Percentiles rank a stretch among this genome's conserved stretches.
Evolutionary conservation across 2,888 invertebrate genomes (phyloP).

Genomic region (Carterocephalus palaemon): DNA sequence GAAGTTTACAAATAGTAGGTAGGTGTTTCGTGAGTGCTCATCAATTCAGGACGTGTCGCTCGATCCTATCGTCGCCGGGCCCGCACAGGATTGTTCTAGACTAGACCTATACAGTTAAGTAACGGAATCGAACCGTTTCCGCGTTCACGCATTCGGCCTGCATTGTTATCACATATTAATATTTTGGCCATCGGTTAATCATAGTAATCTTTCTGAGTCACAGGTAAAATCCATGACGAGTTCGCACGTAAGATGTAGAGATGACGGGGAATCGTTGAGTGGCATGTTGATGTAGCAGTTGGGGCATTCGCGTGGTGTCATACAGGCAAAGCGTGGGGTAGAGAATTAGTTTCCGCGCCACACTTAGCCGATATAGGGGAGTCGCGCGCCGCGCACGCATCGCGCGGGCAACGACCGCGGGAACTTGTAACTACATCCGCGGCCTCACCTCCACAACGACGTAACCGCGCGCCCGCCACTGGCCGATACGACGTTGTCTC

Average conservation of each 20-base stretch:
- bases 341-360: conserved; percentile 48
- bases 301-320: conserved; percentile 18
- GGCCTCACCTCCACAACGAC: conserved; percentile 47
- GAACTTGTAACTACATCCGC: conserved; percentile 77
- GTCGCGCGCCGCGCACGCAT: conserved; percentile 62
- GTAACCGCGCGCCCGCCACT: conserved; percentile 42
- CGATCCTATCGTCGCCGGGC: conserved; percentile 52
- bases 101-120: conserved; percentile 70
- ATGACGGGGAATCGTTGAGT: conserved; percentile 6
- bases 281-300: conserved; percentile 13
- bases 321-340: conserved; percentile 12
- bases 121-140: conserved; percentile 71
- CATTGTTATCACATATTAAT: conserved; percentile 48
- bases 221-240: too few species aligned
- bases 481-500: conserved; percentile 44
- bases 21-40: conserved; percentile 38
- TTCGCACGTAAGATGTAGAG: too few species aligned
- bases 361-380: conserved; percentile 69
- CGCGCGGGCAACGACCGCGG: conserved; percentile 73
- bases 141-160: conserved; percentile 60
- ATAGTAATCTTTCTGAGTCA: background rate
- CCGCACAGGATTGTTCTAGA: conserved; percentile 72
- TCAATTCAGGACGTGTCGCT: conserved; percentile 69
- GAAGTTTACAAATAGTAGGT: conserved; percentile 28
- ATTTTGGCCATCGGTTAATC: conserved; percentile 26